Percentiles rank a stretch among this genome's conserved stretches.
phyloP scores from a whole-genome alignment of 2,113 vertebrate species.

The Serilophus lunatus region DNA sequence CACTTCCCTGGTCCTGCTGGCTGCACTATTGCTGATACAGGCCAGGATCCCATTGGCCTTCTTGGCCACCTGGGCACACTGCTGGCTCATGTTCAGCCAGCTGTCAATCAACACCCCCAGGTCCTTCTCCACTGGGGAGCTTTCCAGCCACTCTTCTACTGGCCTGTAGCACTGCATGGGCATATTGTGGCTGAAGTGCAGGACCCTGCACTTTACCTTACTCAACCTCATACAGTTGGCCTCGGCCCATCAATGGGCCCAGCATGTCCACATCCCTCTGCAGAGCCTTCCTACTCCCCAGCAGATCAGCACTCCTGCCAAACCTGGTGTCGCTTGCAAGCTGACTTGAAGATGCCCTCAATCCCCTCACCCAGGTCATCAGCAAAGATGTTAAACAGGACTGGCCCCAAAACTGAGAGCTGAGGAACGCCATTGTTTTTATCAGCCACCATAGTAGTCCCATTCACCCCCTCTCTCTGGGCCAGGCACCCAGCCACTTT shows the following conservation, averaged over 20 bases:
- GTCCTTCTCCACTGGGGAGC: neutral
- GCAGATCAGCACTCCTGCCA: neutral
- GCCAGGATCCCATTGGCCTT: no score
- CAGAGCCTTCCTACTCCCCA: neutral
- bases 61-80: no score
- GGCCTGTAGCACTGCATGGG: neutral
- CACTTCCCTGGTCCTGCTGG: no score
- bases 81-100: no score
- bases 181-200: neutral
- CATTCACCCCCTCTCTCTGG: neutral
- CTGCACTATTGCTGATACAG: no score
- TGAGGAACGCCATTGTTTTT: neutral
- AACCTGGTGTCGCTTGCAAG: neutral
- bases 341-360: neutral
- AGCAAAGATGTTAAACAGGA: neutral
- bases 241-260: neutral
- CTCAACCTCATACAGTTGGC: neutral
- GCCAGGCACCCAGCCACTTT: fast-evolving
- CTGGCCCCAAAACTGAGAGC: neutral
- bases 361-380: neutral
- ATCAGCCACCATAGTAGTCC: neutral
- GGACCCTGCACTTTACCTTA: fast-evolving
- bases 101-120: neutral
- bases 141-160: neutral
- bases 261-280: neutral